Evolutionary conservation across 30 jellyfish, hydroid and myxozoan species (phyloP), one percentile per base, ranked within the genome.

Genomic region (Sanderia malayensis): DNA sequence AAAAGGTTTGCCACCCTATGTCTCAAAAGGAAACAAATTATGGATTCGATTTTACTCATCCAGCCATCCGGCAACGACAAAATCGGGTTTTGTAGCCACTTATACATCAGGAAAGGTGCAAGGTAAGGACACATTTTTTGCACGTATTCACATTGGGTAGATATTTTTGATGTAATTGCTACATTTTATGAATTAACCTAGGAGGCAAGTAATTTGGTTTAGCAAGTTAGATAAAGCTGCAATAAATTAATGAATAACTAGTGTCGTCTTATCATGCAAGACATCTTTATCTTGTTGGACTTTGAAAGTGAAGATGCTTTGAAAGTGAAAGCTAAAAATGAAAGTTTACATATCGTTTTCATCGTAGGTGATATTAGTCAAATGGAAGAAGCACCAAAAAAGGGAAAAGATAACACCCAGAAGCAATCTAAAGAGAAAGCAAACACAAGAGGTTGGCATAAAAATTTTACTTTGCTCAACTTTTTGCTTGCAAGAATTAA

Each of bases 51-150:
- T 89, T 71, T 95, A 73, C 18, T 89, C 97, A 58, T 71, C 90
- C 19, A 76, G 62, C 31, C 95, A 89, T 46, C 92, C 89, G 24
- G 86, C 88, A 11, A 63, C 81, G 4, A 57, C 87, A 31, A 89
- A 89, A 55, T 89, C 97, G n/a, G 97, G 97, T 7, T 89, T 89
- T 61, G 94, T 89, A 23, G 97, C 97, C 13, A 89, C 97, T 8
- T 89, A 89, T 52, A 83, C 95, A 18, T 76, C 95, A 15, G 97
- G 97, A 18, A 82, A 13, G 13, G 52, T 37, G 52, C 52, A 37
- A 37, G 52, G 52, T 37, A 37, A 6, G 13, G 13, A 37, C 52
- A n/a, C n/a, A n/a, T n/a, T n/a, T n/a, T n/a, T n/a, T n/a, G n/a
- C n/a, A n/a, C n/a, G n/a, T n/a, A n/a, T n/a, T n/a, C n/a, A n/a